Percentiles rank a stretch among this genome's conserved stretches.
These are phyloP conservation scores for Pelochelys cantorii DNA, from an alignment of 2,797 vertebrate genomes.

Conservation along the genomic window DNA sequence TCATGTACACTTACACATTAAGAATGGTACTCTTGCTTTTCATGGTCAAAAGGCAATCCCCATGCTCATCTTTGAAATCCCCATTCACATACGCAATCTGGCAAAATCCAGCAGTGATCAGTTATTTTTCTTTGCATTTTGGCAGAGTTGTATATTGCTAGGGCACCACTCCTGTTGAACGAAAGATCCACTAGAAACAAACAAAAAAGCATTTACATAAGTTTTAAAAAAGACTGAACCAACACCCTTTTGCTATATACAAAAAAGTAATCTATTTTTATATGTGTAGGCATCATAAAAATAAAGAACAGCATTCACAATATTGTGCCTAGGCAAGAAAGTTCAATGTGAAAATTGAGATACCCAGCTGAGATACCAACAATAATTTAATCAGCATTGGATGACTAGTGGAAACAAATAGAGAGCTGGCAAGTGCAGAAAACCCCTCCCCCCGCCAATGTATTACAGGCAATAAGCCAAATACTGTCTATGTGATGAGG, in stretches of 20 bases:
- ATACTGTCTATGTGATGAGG: slow-evolving; percentile 22
- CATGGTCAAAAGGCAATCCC: background rate
- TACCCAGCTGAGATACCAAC: background rate
- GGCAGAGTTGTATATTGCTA: background rate
- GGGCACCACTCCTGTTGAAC: background rate
- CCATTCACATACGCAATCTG: background rate
- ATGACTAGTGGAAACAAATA: background rate
- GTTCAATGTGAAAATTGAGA: background rate
- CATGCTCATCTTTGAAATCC: background rate
- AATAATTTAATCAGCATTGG: background rate
- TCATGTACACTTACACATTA: background rate
- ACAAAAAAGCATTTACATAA: background rate
- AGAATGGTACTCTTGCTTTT: background rate
- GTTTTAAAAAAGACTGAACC: background rate
- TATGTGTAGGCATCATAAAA: background rate
- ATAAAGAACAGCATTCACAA: background rate
- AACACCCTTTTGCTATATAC: background rate
- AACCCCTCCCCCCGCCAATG: background rate
- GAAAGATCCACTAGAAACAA: background rate
- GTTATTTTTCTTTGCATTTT: accelerated
- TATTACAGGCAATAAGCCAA: background rate
- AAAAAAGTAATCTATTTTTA: background rate
- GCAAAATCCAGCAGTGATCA: background rate
- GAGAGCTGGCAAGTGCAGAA: background rate
- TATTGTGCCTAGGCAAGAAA: background rate